These are phyloP conservation scores for Todiramphus saurophagus DNA, from an alignment of 2,113 vertebrate species.

Conservation along the genomic window DNA sequence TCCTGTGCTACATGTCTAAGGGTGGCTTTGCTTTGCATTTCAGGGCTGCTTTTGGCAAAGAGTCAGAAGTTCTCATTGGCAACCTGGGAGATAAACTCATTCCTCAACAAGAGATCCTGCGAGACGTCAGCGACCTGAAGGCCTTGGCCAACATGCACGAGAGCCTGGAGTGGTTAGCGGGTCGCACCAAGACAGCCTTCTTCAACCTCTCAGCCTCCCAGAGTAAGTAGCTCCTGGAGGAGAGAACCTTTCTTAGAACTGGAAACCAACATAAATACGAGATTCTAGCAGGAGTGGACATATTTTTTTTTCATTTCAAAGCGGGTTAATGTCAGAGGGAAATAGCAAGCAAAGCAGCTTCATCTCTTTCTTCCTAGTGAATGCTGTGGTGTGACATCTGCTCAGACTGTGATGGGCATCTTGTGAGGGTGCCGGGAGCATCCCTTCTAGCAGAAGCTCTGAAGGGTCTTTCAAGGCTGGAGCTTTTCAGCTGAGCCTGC, in stretches of 20 bases:
- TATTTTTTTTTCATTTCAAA: not conserved
- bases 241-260: not conserved
- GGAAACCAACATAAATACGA: fast-evolving
- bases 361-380: not conserved
- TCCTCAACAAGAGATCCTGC: conserved; percentile 92
- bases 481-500: not conserved
- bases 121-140: conserved; percentile 95
- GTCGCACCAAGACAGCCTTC: conserved; percentile 85
- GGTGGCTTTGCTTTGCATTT: not conserved
- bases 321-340: not conserved
- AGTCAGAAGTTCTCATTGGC: conserved; percentile 95
- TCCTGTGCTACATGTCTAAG: not conserved
- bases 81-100: conserved; percentile 97
- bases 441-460: not conserved
- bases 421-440: not conserved
- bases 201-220: conserved; percentile 81
- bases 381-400: not conserved
- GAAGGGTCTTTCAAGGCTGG: not conserved
- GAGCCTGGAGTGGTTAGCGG: conserved; percentile 96
- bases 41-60: conserved; percentile 94
- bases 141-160: conserved; percentile 96
- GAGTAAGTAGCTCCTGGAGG: conserved; percentile 74
- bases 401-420: not conserved
- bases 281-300: not conserved
- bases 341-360: not conserved